Percentiles rank a stretch among this genome's conserved stretches.
phyloP scores from a whole-genome alignment of 2,888 invertebrate genomes.

The Ectobius pallidus region DNA sequence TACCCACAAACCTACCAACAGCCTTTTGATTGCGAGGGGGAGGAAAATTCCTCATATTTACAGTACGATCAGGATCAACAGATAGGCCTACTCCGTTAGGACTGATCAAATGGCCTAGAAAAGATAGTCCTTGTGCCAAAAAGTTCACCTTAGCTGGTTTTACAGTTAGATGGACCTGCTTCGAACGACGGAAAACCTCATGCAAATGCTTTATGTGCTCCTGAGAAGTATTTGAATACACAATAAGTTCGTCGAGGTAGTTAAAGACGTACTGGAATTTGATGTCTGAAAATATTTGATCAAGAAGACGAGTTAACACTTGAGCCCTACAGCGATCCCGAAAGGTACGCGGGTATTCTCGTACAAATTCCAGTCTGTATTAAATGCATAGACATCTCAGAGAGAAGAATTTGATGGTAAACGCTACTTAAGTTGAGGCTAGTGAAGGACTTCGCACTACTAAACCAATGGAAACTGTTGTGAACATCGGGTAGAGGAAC shows the following conservation, averaged over 20 bases:
- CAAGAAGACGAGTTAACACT: background rate
- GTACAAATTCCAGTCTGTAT: too few relatives aligned
- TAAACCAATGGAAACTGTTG: too few relatives aligned
- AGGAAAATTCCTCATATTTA: background rate
- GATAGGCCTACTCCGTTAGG: background rate
- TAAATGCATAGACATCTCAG: too few relatives aligned
- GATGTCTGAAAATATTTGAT: too few relatives aligned
- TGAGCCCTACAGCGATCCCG: background rate
- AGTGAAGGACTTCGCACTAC: background rate
- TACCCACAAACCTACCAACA: too few relatives aligned
- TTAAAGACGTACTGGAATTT: background rate
- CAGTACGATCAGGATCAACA: background rate
- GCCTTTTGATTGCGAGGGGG: too few relatives aligned
- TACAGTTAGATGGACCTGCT: too few relatives aligned
- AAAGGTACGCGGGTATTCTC: constrained; percentile 1
- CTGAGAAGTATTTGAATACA: too few relatives aligned
- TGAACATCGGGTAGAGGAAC: too few relatives aligned
- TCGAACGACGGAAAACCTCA: background rate
- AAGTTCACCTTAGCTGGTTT: background rate
- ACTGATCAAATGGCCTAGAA: background rate
- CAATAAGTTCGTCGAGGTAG: too few relatives aligned
- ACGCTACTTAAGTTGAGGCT: too few relatives aligned
- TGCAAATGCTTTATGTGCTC: background rate
- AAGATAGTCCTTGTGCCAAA: too few relatives aligned
- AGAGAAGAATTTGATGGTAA: constrained; percentile 9